Conservation (phyloP, 2,888 invertebrate genomes). For the Agrochola lychnidis region DNA sequence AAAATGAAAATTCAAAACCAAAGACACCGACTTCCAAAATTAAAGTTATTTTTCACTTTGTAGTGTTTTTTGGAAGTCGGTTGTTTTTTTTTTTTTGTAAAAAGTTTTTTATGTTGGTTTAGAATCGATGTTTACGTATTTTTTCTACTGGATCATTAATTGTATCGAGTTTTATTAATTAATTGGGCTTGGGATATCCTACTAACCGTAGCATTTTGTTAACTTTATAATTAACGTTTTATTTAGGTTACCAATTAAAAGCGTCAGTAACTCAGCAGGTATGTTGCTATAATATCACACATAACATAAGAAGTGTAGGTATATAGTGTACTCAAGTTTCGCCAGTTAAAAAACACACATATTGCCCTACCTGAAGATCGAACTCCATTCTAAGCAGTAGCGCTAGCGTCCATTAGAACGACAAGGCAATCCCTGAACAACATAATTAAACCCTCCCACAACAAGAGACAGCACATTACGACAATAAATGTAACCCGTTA, state of each 20-base stretch:
- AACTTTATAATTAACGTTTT: background rate
- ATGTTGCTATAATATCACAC: background rate
- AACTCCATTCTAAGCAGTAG: background rate
- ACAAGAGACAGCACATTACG: conserved; percentile 20
- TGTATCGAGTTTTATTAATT: background rate
- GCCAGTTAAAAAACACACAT: background rate
- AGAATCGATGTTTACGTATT: background rate
- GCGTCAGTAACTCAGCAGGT: background rate
- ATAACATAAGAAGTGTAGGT: background rate
- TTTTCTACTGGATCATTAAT: background rate
- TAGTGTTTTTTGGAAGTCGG: too few species aligned
- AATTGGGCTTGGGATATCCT: background rate
- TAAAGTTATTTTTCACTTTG: too few species aligned
- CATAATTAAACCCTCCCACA: conserved; percentile 1
- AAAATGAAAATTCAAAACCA: too few species aligned
- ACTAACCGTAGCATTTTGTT: background rate
- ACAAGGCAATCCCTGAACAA: background rate
- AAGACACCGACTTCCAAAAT: too few species aligned
- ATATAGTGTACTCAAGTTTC: background rate
- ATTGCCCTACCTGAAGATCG: background rate
- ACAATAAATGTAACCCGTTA: conserved; percentile 25
- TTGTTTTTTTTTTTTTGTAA: too few species aligned
- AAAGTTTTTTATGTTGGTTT: background rate
- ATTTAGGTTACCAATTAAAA: background rate
- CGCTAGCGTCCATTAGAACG: background rate